phyloP scores from a whole-genome alignment of 92 coral and sea anemone genomes.

The Epizoanthus ramosus region DNA sequence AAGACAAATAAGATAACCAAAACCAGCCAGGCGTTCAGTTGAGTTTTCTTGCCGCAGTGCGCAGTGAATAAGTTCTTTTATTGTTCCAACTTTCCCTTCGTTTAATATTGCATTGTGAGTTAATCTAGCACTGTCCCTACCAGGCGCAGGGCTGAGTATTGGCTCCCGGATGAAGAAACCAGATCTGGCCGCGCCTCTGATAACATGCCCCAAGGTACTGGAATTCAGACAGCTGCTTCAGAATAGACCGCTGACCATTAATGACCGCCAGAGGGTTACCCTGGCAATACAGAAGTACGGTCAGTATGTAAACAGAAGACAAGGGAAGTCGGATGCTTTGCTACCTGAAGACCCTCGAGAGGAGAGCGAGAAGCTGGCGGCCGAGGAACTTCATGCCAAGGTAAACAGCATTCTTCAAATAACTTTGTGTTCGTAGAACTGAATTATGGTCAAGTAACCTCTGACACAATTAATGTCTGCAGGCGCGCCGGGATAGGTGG shows the following conservation, averaged over 20 bases:
- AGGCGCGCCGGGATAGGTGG: no score
- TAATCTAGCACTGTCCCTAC: background rate
- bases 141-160: constrained; percentile 83
- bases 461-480: no score
- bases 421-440: no score
- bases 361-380: constrained; percentile 76
- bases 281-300: constrained; percentile 79
- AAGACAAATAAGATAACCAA: no score
- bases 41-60: no score
- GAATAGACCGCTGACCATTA: constrained; percentile 78
- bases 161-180: constrained; percentile 68
- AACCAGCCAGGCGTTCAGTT: no score
- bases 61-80: no score
- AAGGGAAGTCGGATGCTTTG: constrained; percentile 68
- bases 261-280: constrained; percentile 72
- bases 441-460: no score
- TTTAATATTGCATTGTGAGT: no score
- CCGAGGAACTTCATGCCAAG: constrained; percentile 71
- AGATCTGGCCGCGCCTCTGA: constrained; percentile 44
- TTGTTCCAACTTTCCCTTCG: no score
- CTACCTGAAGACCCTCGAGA: constrained; percentile 93
- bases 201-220: constrained; percentile 86
- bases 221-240: constrained; percentile 88
- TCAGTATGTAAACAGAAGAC: constrained; percentile 76
- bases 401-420: constrained; percentile 27